Conservation (phyloP, 2,797 vertebrate species). For the Artibeus lituratus region DNA sequence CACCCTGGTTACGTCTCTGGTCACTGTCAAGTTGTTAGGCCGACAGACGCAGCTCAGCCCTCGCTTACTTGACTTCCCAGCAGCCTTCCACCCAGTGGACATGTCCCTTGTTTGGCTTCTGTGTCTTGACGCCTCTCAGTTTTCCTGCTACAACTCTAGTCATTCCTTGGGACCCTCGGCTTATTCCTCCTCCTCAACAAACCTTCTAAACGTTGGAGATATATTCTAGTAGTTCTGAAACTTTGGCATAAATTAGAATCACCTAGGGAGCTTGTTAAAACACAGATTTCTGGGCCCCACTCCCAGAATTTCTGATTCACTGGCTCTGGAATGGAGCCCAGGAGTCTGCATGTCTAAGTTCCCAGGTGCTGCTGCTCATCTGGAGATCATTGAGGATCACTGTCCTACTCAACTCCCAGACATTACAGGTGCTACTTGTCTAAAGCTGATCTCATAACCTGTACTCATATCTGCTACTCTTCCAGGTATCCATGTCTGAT, state of each 20-base stretch:
- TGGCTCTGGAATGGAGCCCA: neutral
- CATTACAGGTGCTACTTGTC: neutral
- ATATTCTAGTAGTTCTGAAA: neutral
- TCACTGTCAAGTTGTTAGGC: neutral
- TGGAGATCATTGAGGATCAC: neutral
- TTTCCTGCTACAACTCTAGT: neutral
- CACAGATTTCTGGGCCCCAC: neutral
- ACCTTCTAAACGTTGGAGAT: neutral
- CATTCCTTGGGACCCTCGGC: neutral
- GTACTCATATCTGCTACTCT: neutral
- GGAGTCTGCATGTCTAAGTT: neutral
- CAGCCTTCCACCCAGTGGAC: neutral
- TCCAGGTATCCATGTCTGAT: neutral
- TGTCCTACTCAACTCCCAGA: neutral
- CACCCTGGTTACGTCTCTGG: neutral
- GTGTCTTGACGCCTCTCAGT: too few species aligned
- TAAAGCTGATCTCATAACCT: neutral
- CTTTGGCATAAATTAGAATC: neutral
- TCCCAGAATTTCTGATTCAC: neutral
- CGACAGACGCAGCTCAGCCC: neutral
- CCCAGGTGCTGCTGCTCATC: neutral
- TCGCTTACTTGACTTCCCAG: neutral
- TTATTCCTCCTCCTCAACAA: neutral
- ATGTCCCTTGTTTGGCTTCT: neutral
- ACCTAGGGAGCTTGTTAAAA: neutral